A percentile compares a stretch with the other conserved stretches of the same genome.
phyloP scores from a whole-genome alignment of 37 sponge, comb jelly and placozoan species.

The Halisarca cf. caerulea region DNA sequence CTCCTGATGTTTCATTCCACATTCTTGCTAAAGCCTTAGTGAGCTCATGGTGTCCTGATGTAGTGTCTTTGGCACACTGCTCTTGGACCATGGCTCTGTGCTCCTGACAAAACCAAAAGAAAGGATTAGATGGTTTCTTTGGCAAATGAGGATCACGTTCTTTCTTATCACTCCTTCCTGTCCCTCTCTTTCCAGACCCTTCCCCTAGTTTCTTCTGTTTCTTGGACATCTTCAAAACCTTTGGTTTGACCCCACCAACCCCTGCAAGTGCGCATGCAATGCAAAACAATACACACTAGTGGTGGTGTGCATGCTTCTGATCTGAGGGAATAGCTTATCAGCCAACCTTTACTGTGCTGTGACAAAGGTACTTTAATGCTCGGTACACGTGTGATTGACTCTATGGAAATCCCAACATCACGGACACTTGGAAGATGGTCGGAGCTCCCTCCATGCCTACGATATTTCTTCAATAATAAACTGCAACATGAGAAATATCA shows the following conservation, averaged over 20 bases:
- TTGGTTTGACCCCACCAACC: constrained; percentile 26
- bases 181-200: background rate
- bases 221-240: background rate
- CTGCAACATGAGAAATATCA: background rate
- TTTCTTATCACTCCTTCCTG: constrained; percentile 10
- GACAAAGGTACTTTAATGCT: no score
- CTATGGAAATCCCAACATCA: background rate
- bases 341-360: no score
- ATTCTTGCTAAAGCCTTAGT: constrained; percentile 68
- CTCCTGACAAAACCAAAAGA: constrained; percentile 85
- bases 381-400: no score
- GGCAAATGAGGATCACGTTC: constrained; percentile 65
- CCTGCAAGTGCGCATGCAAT: no score
- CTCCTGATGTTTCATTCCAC: constrained; percentile 60
- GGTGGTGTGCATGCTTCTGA: no score
- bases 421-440: background rate
- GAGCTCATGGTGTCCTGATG: constrained; percentile 76
- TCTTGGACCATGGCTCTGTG: constrained; percentile 51
- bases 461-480: constrained; percentile 41
- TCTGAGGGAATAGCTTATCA: no score
- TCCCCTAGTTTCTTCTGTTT: background rate
- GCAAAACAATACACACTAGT: no score
- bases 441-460: constrained; percentile 27
- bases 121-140: constrained; percentile 80
- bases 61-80: constrained; percentile 43